phyloP scores from a whole-genome alignment of 2,888 invertebrate genomes.

The Athalia cordata region DNA sequence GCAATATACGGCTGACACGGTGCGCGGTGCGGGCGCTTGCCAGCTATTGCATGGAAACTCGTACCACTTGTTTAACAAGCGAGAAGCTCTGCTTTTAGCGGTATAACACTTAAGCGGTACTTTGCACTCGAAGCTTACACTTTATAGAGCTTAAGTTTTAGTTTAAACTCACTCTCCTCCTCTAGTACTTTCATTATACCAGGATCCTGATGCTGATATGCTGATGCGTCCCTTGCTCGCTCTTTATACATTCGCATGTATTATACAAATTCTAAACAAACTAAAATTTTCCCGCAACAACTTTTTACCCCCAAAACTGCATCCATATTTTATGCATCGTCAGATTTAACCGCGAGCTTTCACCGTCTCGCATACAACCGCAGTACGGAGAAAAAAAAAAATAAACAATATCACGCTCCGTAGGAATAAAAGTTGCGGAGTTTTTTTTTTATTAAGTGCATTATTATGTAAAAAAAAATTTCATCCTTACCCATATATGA shows the following conservation, averaged over 20 bases:
- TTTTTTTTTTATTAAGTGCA: no score
- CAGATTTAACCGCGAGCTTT: slow-evolving; percentile 4
- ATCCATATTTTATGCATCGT: slow-evolving; percentile 27
- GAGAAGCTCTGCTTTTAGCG: slow-evolving; percentile 24
- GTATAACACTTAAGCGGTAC: slow-evolving; percentile 39
- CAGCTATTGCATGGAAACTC: neutral
- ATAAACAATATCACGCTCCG: neutral
- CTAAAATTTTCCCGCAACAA: neutral
- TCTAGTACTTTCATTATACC: neutral
- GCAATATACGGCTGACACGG: slow-evolving; percentile 1
- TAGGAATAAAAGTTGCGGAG: no score
- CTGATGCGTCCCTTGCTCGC: neutral
- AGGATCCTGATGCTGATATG: no score
- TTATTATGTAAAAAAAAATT: no score
- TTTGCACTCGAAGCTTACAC: slow-evolving; percentile 35
- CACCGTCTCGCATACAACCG: no score
- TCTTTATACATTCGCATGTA: neutral
- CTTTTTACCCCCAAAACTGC: neutral
- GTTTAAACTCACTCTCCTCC: slow-evolving; percentile 31
- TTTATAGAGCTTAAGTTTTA: slow-evolving; percentile 40
- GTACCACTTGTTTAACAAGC: slow-evolving; percentile 23
- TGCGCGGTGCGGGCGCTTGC: neutral
- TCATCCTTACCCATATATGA: no score
- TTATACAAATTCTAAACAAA: no score
- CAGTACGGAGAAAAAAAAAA: no score